Evolutionary conservation across 23 tunicate species (phyloP).

Genomic region (Botrylloides violaceus): DNA sequence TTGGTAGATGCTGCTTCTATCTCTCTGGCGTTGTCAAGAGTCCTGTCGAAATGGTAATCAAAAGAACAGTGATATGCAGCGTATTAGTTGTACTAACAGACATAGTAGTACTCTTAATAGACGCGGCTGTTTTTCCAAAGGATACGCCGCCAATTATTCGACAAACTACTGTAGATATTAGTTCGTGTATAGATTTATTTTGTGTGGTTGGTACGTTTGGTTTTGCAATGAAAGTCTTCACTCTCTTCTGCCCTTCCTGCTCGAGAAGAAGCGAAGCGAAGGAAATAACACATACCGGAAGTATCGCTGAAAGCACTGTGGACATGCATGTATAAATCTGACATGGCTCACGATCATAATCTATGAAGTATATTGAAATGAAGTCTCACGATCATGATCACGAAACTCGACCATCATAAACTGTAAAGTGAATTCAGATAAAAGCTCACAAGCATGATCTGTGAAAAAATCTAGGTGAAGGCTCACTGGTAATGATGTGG

Average conservation of each 20-base stretch:
- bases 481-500: no score
- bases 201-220: background rate
- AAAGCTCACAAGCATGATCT: no score
- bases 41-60: background rate
- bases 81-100: background rate
- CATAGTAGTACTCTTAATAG: background rate
- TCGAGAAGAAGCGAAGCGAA: no score
- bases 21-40: background rate
- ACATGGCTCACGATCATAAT: no score
- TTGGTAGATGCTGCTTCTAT: background rate
- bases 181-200: background rate
- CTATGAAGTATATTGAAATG: no score
- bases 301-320: no score
- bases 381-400: no score
- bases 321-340: no score
- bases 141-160: background rate
- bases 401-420: no score
- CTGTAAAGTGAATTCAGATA: no score
- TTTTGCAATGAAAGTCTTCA: background rate
- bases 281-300: no score
- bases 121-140: background rate
- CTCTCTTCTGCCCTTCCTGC: background rate
- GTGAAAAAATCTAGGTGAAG: no score
- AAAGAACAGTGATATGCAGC: background rate
- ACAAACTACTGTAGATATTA: background rate